Percentiles rank a stretch among this genome's conserved stretches.
phyloP scores from a whole-genome alignment of 2,888 invertebrate genomes.

The Ptychoptera contaminata region DNA sequence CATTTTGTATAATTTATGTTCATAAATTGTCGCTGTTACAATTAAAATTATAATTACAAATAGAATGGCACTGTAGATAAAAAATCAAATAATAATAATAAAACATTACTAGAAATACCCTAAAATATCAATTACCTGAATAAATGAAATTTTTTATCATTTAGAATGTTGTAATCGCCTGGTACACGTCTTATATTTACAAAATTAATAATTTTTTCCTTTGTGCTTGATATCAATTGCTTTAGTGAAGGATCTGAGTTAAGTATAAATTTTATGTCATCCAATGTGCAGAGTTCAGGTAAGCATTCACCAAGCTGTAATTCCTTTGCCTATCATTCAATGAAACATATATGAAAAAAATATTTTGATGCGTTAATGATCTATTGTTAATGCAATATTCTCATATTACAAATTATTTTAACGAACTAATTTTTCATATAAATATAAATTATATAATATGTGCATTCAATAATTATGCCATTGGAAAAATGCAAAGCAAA shows the following conservation, averaged over 20 bases:
- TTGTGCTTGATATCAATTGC: slow-evolving; percentile 26
- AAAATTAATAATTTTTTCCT: slow-evolving; percentile 33
- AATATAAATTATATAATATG: no score
- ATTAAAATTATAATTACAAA: slow-evolving; percentile 14
- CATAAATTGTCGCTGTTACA: slow-evolving; percentile 48
- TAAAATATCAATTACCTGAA: slow-evolving; percentile 37
- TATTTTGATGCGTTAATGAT: no score
- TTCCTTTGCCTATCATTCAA: slow-evolving; percentile 47
- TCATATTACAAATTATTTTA: no score
- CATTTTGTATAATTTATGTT: slow-evolving; percentile 36
- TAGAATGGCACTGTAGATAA: slow-evolving; percentile 5
- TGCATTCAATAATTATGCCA: no score
- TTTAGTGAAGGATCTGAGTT: slow-evolving; percentile 19
- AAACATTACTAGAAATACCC: background rate
- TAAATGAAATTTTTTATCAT: slow-evolving; percentile 49
- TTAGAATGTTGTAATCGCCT: slow-evolving; percentile 43
- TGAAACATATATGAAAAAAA: no score
- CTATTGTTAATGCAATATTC: no score
- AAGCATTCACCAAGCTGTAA: slow-evolving; percentile 60
- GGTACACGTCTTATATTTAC: slow-evolving; percentile 51
- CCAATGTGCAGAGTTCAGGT: slow-evolving; percentile 46
- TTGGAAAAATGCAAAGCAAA: slow-evolving; percentile 11
- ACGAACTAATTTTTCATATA: no score
- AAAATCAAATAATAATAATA: background rate
- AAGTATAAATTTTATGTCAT: slow-evolving; percentile 35